Evolutionary conservation across 2,888 invertebrate genomes (phyloP).

Genomic region (Globia sparganii): DNA sequence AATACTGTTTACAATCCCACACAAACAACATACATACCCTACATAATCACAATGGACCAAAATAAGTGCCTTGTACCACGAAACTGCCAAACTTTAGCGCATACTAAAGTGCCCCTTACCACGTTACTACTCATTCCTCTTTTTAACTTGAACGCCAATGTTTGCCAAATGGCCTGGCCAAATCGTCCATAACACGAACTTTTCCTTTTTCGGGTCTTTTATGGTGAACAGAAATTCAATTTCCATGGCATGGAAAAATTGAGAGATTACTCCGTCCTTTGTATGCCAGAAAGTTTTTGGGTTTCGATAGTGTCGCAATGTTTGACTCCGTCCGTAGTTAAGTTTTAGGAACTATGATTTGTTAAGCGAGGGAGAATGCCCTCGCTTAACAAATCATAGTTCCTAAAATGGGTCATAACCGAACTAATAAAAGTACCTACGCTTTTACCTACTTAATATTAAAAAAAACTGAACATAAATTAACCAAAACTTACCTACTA

Average conservation of each 20-base stretch:
- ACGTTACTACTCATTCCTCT: constrained; percentile 73
- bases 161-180: constrained; percentile 80
- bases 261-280: constrained; percentile 58
- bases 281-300: constrained; percentile 49
- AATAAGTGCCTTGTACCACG: constrained; percentile 55
- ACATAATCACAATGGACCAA: constrained; percentile 44
- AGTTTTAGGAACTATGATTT: constrained; percentile 28
- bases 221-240: constrained; percentile 76
- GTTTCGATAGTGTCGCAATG: constrained; percentile 14
- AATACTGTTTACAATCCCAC: constrained; percentile 38
- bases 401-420: not conserved
- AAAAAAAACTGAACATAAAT: no score
- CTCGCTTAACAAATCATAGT: constrained; percentile 18
- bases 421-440: no score
- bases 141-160: constrained; percentile 73
- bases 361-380: constrained; percentile 3
- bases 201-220: constrained; percentile 74
- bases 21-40: constrained; percentile 30
- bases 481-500: no score
- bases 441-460: no score
- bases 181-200: constrained; percentile 79
- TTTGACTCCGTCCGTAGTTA: constrained; percentile 23
- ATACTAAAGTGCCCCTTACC: constrained; percentile 72
- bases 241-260: constrained; percentile 75
- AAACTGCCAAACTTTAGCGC: constrained; percentile 70